A percentile compares a stretch with the other conserved stretches of the same genome.
These are phyloP conservation scores for Leptinotarsa rubiginosa DNA, from an alignment of 2,888 invertebrate species.

Conservation along the genomic window DNA sequence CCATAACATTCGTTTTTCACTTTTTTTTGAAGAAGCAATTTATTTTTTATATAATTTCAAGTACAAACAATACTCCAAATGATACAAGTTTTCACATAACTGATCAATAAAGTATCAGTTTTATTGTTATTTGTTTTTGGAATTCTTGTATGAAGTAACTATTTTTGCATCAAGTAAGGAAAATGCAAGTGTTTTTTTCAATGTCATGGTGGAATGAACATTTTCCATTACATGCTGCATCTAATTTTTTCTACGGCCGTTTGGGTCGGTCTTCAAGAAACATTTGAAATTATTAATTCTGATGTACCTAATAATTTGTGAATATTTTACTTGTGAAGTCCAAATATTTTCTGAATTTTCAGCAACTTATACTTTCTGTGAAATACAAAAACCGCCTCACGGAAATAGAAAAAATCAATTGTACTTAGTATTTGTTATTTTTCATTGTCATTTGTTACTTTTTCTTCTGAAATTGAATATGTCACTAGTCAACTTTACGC, in stretches of 20 bases:
- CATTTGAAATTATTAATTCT: not conserved
- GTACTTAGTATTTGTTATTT: constrained; percentile 22
- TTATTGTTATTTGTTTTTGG: not conserved
- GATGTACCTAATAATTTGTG: no score
- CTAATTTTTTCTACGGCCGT: constrained; percentile 2
- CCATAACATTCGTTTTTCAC: constrained; percentile 41
- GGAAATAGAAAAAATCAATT: constrained; percentile 13
- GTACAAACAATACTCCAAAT: constrained; percentile 23
- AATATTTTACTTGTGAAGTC: not conserved
- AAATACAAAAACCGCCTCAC: not conserved
- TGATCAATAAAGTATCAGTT: constrained; percentile 13
- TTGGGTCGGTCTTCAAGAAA: not conserved
- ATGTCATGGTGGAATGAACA: not conserved
- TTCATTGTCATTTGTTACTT: constrained; percentile 37
- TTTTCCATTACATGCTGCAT: not conserved
- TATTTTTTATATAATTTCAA: constrained; percentile 28
- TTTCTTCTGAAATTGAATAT: constrained; percentile 46
- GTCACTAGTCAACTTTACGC: constrained; percentile 48
- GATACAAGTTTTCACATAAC: constrained; percentile 9
- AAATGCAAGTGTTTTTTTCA: not conserved
- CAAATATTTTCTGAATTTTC: not conserved
- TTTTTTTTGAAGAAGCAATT: constrained; percentile 23
- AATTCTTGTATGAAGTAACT: not conserved
- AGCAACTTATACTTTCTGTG: not conserved
- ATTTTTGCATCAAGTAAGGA: not conserved